These are phyloP conservation scores for Lagodon rhomboides DNA, from an alignment of 2,797 vertebrate genomes.

Conservation along the genomic window DNA sequence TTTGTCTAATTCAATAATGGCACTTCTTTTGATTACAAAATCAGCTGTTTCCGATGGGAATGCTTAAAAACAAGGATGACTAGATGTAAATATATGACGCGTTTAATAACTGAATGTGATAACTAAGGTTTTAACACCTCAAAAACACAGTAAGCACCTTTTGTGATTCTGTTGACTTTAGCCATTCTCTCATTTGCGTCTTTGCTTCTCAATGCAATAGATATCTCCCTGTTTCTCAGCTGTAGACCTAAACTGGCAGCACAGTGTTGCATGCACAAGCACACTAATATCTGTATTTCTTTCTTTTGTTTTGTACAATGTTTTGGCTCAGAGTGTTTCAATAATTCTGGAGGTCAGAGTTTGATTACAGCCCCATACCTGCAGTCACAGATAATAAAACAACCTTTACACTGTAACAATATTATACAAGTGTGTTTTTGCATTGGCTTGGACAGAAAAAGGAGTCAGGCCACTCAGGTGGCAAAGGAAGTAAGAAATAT, in stretches of 20 bases:
- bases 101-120: neutral
- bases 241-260: neutral
- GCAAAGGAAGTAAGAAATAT: constrained; percentile 44
- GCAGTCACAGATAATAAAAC: constrained; percentile 63
- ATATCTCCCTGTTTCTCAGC: neutral
- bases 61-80: neutral
- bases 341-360: constrained; percentile 47
- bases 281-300: neutral
- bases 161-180: constrained; percentile 1
- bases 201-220: neutral
- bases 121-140: neutral
- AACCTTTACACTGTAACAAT: constrained; percentile 60
- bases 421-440: constrained; percentile 78
- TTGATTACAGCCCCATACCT: constrained; percentile 58
- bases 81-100: neutral
- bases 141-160: neutral
- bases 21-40: neutral
- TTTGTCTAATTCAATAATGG: neutral
- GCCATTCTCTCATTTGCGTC: neutral
- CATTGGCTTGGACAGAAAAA: constrained; percentile 72
- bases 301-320: neutral
- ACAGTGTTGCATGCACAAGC: constrained; percentile 2
- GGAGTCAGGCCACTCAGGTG: constrained; percentile 51
- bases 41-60: neutral
- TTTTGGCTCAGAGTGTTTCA: constrained; percentile 5